A percentile compares a stretch with the other conserved stretches of the same genome.
Conservation (phyloP, 2,113 vertebrate species). For the Piprites chloris region DNA sequence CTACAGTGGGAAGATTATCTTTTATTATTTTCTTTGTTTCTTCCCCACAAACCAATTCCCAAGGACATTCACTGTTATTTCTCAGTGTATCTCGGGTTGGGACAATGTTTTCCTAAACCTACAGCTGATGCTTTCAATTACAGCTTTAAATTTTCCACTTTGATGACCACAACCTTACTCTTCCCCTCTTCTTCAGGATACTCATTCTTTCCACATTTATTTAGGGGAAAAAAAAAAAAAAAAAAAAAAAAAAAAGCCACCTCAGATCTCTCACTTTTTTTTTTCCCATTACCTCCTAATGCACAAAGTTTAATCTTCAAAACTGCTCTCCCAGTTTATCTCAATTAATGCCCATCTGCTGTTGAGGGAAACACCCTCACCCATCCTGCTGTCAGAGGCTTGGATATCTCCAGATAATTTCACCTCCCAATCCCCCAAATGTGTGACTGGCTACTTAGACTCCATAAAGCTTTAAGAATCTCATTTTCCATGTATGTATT, state of each 20-base stretch:
- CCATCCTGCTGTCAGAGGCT: not conserved
- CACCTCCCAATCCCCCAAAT: not conserved
- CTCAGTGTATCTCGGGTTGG: fast-evolving
- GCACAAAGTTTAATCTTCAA: not conserved
- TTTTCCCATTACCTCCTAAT: not conserved
- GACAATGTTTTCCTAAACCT: not conserved
- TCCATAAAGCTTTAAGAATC: not conserved
- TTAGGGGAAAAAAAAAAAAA: not conserved
- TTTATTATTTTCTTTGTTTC: not conserved
- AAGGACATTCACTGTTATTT: not conserved
- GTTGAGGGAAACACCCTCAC: not conserved
- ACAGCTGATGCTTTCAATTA: not conserved
- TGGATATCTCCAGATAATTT: not conserved
- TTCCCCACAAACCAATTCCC: not conserved
- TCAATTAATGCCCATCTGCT: not conserved
- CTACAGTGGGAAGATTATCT: not conserved
- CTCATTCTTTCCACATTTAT: not conserved
- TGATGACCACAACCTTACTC: not conserved
- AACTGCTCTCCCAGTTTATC: not conserved
- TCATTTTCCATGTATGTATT: not conserved
- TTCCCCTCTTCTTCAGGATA: not conserved
- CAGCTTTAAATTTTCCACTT: not conserved
- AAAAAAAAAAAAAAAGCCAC: not conserved
- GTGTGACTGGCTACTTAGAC: not conserved
- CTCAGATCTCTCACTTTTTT: not conserved